Evolutionary conservation across 2,113 vertebrate genomes (phyloP).

Genomic region (Macaca nemestrina): DNA sequence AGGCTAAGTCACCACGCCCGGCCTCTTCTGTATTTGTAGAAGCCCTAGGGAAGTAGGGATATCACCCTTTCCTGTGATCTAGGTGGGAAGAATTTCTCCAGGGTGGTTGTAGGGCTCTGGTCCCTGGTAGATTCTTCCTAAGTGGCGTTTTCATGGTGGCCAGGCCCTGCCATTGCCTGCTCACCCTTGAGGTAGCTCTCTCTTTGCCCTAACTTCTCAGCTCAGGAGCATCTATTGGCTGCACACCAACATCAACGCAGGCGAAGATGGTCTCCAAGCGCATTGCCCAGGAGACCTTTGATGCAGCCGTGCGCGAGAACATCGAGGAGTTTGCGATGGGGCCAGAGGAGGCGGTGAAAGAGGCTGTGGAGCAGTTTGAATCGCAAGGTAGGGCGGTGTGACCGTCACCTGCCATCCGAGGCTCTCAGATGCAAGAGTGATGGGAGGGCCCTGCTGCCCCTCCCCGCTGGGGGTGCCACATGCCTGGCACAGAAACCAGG

Average conservation of each 20-base stretch:
- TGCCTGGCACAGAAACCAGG: neutral
- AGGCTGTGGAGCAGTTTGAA: conserved; percentile 94
- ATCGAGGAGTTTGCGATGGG: conserved; percentile 95
- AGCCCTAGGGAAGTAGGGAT: neutral
- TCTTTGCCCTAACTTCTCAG: neutral
- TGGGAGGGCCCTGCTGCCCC: neutral
- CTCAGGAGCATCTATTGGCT: neutral
- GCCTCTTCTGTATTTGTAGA: neutral
- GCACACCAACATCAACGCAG: rapidly evolving
- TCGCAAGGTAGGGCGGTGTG: conserved; percentile 88
- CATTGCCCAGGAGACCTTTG: conserved; percentile 96
- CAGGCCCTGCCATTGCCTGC: neutral
- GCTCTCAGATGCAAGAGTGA: neutral
- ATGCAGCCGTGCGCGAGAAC: conserved; percentile 93
- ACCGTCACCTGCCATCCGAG: neutral
- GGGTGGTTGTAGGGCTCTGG: neutral
- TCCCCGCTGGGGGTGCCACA: neutral
- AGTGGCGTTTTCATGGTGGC: neutral
- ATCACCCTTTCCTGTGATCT: neutral
- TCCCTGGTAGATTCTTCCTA: neutral
- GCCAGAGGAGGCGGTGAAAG: conserved; percentile 89
- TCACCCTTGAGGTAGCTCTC: neutral
- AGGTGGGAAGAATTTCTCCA: neutral
- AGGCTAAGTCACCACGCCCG: rapidly evolving
- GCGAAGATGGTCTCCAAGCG: conserved; percentile 88